phyloP scores from a whole-genome alignment of 2,113 vertebrate species.

The Podarcis raffonei region DNA sequence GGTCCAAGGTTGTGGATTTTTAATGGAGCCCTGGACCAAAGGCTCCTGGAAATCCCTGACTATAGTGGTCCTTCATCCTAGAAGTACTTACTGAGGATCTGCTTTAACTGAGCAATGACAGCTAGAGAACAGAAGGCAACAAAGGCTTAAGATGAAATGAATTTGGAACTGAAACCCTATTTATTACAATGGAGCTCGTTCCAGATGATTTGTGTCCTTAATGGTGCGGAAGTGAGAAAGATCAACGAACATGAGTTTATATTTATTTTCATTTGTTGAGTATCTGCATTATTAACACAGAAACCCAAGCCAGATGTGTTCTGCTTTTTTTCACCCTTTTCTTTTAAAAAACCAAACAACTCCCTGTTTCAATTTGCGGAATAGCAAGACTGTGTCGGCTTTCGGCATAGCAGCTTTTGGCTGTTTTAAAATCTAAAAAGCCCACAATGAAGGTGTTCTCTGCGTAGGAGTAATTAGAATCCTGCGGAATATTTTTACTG shows the following conservation, averaged over 20 bases:
- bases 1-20: not conserved
- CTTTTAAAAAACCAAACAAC: too few relatives aligned
- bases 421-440: conserved; percentile 66
- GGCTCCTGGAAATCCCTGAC: not conserved
- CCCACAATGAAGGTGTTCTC: conserved; percentile 58
- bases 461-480: conserved; percentile 77
- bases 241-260: not conserved
- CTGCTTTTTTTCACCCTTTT: not conserved
- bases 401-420: conserved; percentile 59
- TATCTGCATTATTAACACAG: conserved; percentile 57
- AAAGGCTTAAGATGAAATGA: conserved; percentile 2
- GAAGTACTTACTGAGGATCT: not conserved
- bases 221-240: conserved; percentile 17
- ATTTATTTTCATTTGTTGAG: conserved; percentile 21
- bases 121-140: not conserved
- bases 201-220: conserved; percentile 23
- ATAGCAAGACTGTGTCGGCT: conserved; percentile 65
- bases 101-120: not conserved
- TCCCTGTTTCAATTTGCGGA: conserved; percentile 50
- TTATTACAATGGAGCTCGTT: conserved; percentile 3
- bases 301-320: conserved; percentile 57
- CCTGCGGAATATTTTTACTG: conserved; percentile 71
- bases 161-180: not conserved
- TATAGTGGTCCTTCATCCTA: not conserved
- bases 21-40: not conserved